phyloP scores from a whole-genome alignment of 2,113 vertebrate genomes.

The Bambusicola thoracicus region DNA sequence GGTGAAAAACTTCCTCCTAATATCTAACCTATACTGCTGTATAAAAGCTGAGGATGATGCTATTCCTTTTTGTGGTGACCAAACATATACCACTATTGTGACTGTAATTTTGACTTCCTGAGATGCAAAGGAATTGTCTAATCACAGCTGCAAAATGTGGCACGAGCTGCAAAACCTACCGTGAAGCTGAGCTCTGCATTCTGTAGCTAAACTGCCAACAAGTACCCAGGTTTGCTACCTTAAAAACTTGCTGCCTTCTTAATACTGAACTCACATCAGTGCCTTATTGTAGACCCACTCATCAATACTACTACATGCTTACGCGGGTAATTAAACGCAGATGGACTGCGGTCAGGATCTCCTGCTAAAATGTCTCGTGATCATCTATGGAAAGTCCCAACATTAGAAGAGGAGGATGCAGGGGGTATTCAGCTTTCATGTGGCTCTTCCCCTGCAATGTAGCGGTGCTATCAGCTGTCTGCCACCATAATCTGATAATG shows the following conservation, averaged over 20 bases:
- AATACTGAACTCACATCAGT: accelerated
- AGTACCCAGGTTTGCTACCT: accelerated
- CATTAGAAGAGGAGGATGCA: not conserved
- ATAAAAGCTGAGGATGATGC: not conserved
- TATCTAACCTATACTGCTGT: not conserved
- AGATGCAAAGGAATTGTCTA: not conserved
- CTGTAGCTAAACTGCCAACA: accelerated
- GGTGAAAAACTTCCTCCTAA: too few species aligned
- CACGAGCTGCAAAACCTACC: not conserved
- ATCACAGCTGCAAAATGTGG: not conserved
- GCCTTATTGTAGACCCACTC: not conserved
- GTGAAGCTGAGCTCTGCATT: accelerated
- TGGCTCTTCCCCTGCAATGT: not conserved
- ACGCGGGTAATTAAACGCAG: not conserved
- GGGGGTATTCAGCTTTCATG: not conserved
- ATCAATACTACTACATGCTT: not conserved
- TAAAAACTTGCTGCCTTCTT: not conserved
- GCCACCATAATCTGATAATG: not conserved
- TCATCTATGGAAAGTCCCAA: not conserved
- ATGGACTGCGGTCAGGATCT: not conserved
- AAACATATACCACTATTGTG: not conserved
- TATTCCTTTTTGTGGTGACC: accelerated
- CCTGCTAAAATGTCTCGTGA: not conserved
- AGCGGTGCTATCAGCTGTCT: not conserved
- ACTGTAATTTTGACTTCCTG: not conserved